Percentiles rank a stretch among this genome's conserved stretches.
These are phyloP conservation scores for Mionectes olivaceus DNA, from an alignment of 2,797 vertebrate species.

Conservation along the genomic window DNA sequence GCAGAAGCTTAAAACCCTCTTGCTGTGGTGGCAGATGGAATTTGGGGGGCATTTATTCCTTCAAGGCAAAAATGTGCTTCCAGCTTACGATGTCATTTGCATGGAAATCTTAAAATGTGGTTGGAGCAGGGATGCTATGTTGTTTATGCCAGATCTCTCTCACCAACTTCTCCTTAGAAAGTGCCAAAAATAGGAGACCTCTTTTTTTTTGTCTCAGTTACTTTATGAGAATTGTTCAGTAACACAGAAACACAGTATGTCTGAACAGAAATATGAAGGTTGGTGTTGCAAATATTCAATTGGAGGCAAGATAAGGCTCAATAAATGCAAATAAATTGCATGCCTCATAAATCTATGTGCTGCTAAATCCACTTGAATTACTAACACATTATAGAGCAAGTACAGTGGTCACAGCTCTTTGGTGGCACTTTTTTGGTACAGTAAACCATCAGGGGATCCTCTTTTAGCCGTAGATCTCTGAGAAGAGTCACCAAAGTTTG, in stretches of 20 bases:
- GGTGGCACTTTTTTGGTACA: neutral
- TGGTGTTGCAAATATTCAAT: neutral
- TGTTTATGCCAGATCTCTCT: neutral
- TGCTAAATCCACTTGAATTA: neutral
- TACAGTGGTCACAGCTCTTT: neutral
- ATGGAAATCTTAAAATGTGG: neutral
- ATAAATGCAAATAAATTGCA: neutral
- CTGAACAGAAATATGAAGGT: neutral
- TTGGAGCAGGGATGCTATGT: neutral
- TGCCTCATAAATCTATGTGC: neutral
- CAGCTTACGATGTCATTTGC: neutral
- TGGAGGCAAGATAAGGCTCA: neutral
- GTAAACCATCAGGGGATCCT: neutral
- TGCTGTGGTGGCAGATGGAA: neutral
- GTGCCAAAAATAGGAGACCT: neutral
- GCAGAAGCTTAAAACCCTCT: neutral
- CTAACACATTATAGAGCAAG: neutral
- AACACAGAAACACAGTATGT: neutral
- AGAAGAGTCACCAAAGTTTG: neutral
- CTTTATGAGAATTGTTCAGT: neutral
- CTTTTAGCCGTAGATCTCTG: neutral
- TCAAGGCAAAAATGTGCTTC: neutral
- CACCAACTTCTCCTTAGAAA: neutral
- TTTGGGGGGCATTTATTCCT: neutral
- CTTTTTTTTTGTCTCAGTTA: neutral